Base-by-base conservation (phyloP, 2,113 vertebrate species). In the Chascanopsetta lugubris region DNA sequence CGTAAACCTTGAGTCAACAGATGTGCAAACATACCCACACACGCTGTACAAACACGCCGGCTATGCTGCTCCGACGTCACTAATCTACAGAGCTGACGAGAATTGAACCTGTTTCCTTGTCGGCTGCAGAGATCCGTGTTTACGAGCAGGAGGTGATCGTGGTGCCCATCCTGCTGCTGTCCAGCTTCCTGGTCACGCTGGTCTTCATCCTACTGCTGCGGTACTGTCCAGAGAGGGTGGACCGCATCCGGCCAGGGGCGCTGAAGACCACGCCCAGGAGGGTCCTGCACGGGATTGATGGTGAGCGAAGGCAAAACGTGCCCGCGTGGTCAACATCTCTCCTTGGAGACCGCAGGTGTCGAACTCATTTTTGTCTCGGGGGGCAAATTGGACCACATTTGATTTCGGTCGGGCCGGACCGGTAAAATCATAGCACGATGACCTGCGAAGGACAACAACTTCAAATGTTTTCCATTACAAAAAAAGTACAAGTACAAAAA, bases 141-240 rank as follows among this genome's bases (percentile, higher is more conserved):
- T 92, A 92, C 5, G 86, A 94, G 70, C 84, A 90, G 81, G 93
- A 93, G 71, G 90, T 93, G 73, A 94, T 94, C 4, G 17, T 93
- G 0, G 87, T 94, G 55, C 93, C 93, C 1, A 17, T 87, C 56
- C 9, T 94, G 20, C 84, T 94, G 75, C 66, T 94, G 65, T 26
- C 83, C 57, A 58, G 25, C 55, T 94, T 94, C 60, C 5, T 91
- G 68, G 55, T 91, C 54, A 88, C 72, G 0, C 76, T 94, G 78
- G 59, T 85, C 17, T 85, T 92, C 48, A 79, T 94, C 36, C 22
- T 94, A 1, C 75, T 94, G 78, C 61, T 94, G 50, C 89, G 61
- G 18, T 93, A 72, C 54, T 94, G 92, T 47, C 92, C 93, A 0
- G 90, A 93, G 69, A 91, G 55, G 54, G 90, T 91, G 1, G 77